Evolutionary conservation across 2,888 invertebrate species (phyloP).

Genomic region (Hymenopus coronatus): DNA sequence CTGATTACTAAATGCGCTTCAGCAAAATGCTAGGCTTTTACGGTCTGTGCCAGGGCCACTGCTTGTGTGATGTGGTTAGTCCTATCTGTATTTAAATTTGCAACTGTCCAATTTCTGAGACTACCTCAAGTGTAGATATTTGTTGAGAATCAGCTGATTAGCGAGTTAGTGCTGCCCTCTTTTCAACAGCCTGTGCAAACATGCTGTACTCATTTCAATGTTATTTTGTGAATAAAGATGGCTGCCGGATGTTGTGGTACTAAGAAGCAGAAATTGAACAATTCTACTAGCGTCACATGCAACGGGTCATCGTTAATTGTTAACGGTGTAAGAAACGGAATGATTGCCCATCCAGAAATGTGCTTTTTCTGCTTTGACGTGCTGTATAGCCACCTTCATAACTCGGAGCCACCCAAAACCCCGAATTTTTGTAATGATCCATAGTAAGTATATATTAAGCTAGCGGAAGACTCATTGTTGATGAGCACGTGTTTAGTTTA

Average conservation of each 20-base stretch:
- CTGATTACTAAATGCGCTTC: too few species aligned
- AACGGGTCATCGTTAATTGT: conserved; percentile 54
- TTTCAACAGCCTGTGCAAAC: not conserved
- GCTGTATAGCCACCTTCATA: conserved; percentile 90
- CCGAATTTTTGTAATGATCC: conserved; percentile 93
- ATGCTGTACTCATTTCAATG: conserved; percentile 19
- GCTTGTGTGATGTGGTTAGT: too few species aligned
- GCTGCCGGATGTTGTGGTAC: conserved; percentile 89
- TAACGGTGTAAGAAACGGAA: conserved; percentile 52
- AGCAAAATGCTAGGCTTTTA: too few species aligned
- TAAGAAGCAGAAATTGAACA: conserved; percentile 88
- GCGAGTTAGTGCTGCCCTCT: conserved; percentile 3
- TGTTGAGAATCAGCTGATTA: conserved; percentile 2
- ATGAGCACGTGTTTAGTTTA: not conserved
- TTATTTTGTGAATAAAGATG: conserved; percentile 51
- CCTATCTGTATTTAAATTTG: too few species aligned
- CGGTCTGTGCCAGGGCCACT: too few species aligned
- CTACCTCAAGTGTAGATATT: not conserved
- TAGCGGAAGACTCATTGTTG: not conserved
- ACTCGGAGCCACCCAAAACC: conserved; percentile 85
- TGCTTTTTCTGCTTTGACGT: conserved; percentile 99
- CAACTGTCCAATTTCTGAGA: too few species aligned
- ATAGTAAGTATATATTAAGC: conserved; percentile 67
- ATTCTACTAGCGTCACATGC: conserved; percentile 56
- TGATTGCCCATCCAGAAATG: conserved; percentile 91